Evolutionary conservation across 2,888 invertebrate genomes (phyloP), one percentile per base, ranked within the genome.

Genomic region (Octodonta nipae): DNA sequence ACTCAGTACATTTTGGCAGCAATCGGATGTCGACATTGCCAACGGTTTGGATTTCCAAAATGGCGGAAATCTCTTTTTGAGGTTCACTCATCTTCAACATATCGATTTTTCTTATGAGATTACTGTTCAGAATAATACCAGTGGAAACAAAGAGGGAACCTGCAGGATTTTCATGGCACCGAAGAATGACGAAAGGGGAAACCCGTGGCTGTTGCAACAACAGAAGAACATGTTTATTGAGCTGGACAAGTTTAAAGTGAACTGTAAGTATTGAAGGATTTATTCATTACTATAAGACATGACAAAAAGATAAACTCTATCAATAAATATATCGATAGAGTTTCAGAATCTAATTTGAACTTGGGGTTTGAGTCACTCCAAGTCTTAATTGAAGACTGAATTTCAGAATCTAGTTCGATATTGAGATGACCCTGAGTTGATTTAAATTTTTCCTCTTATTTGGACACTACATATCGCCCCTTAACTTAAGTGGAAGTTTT

Each of bases 1-100:
- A 1, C 42, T 86, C 24, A 60, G 62, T 37, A 85, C 84, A 0
- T 76, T 74, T 60, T 88, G 86, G 86, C 78, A 78, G 64, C 75
- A 79, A 58, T 78, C 79, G 35, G 77, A 78, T 28, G 67, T 87
- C 40, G 79, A 87, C 51, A 58, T 88, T 15, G 73, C 78, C 0
- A 70, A 84, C 1, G 87, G 88, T 0, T 68, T 88, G 53, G 86
- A 87, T 63, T 87, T 87, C 61, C 70, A 75, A 6, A 84, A 84
- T 0, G 67, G 83, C 1, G 85, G 85, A 28, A 60, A 73, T 25
- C 74, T 85, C 17, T 71, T 50, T 29, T 42, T 49, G 2, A 30
- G 51, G 28, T 76, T 82, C 56, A 81, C 77, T 1, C 87, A 87
- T 60, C 66, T 87, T 36, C 82, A 86, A 60, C 77, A 86, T 51